Evolutionary conservation across 2,797 vertebrate species (phyloP).

Genomic region (Lemur catta): DNA sequence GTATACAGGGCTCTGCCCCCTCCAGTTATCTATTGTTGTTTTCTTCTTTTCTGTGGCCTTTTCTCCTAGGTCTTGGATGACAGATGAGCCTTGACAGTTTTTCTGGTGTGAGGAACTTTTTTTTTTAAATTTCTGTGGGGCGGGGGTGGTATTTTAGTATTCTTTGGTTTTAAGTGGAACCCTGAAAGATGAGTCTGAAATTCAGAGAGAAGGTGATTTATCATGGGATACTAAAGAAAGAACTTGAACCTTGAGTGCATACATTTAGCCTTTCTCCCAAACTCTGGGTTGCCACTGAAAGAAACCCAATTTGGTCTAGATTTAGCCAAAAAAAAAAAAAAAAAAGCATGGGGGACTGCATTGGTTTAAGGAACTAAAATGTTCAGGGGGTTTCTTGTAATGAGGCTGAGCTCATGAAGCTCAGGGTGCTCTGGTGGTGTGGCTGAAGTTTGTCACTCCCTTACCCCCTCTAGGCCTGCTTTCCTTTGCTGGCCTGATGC

Average conservation of each 20-base stretch:
- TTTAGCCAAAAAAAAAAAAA: background rate
- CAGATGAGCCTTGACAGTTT: background rate
- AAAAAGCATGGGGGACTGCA: background rate
- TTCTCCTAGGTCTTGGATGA: background rate
- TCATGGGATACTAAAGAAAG: background rate
- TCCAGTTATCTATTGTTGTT: rapidly evolving
- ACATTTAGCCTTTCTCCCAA: background rate
- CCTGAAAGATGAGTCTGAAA: background rate
- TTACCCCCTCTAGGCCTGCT: background rate
- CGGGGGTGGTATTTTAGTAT: background rate
- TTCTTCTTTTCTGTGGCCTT: background rate
- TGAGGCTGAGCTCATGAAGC: background rate
- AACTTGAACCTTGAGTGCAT: background rate
- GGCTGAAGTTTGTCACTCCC: background rate
- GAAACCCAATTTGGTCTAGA: background rate
- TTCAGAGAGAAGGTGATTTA: background rate
- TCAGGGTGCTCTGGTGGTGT: background rate
- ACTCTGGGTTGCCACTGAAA: background rate
- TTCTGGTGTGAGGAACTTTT: background rate
- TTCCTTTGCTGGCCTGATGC: background rate
- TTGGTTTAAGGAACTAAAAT: background rate
- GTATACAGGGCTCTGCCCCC: background rate
- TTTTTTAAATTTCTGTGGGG: background rate
- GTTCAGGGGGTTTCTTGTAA: background rate
- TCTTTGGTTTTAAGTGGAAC: background rate